A percentile compares a stretch with the other conserved stretches of the same genome.
Evolutionary conservation across 1,140 invertebrate species (phyloP).

Genomic region (Metopolophium dirhodum): DNA sequence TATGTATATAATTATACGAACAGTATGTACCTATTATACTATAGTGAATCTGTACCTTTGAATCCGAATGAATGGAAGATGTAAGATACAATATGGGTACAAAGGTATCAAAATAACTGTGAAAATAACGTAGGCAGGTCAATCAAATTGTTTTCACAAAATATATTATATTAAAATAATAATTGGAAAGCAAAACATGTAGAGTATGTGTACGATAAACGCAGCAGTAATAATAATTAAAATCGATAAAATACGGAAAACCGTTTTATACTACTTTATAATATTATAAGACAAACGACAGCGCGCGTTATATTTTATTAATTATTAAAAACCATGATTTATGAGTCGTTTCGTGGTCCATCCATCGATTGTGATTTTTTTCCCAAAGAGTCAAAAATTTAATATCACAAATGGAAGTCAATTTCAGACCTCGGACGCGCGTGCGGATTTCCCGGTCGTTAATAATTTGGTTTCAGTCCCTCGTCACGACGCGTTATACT

Average conservation of each 20-base stretch:
- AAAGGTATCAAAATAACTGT: background rate
- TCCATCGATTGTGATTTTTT: background rate
- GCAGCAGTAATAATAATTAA: background rate
- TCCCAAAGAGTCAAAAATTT: background rate
- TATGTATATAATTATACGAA: background rate
- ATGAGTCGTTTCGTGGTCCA: background rate
- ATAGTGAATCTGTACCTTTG: background rate
- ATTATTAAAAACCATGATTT: slow-evolving; percentile 11
- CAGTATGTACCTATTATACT: background rate
- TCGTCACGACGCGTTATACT: background rate
- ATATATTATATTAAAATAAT: background rate
- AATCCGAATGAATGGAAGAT: background rate
- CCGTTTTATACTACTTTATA: background rate
- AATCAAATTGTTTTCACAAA: too few relatives aligned
- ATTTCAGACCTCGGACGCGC: background rate
- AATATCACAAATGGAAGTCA: slow-evolving; percentile 1
- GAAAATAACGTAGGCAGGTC: background rate
- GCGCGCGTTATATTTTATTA: background rate
- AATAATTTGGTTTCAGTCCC: background rate
- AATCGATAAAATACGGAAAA: background rate
- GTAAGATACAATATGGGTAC: background rate
- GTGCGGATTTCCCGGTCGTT: background rate
- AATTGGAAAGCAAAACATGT: background rate
- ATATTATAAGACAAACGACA: background rate
- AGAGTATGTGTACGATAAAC: background rate